Evolutionary conservation across 1,140 invertebrate genomes (phyloP).

Genomic region (Atta colombica): DNA sequence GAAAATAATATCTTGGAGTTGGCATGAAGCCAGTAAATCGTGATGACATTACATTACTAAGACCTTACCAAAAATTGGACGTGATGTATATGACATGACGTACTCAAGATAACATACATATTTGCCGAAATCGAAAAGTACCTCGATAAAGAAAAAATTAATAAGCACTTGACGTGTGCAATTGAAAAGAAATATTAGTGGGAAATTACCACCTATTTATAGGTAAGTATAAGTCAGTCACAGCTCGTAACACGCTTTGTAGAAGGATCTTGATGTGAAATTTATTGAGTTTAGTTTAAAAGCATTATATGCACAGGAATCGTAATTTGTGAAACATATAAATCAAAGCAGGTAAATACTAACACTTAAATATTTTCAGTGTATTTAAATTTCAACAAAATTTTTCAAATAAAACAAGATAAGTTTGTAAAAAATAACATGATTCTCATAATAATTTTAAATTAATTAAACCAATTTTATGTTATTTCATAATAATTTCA

Average conservation of each 20-base stretch:
- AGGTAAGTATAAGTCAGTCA: slow-evolving; percentile 85
- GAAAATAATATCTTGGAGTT: slow-evolving; percentile 72
- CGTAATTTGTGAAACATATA: slow-evolving; percentile 1
- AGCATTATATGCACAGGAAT: neutral
- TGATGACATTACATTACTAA: slow-evolving; percentile 68
- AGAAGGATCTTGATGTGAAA: neutral
- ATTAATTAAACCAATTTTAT: slow-evolving; percentile 5
- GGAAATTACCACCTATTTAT: slow-evolving; percentile 70
- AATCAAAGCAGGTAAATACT: neutral
- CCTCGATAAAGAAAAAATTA: slow-evolving; percentile 66
- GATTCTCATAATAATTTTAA: neutral
- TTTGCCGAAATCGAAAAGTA: slow-evolving; percentile 74
- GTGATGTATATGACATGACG: slow-evolving; percentile 69
- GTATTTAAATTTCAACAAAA: slow-evolving; percentile 12
- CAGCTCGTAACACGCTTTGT: slow-evolving; percentile 76
- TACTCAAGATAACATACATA: slow-evolving; percentile 67
- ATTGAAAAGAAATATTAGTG: slow-evolving; percentile 66
- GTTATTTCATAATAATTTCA: slow-evolving; percentile 28
- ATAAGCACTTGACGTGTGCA: slow-evolving; percentile 68
- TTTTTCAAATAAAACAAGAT: neutral
- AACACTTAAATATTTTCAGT: slow-evolving; percentile 1
- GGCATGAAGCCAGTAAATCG: slow-evolving; percentile 76
- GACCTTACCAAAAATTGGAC: slow-evolving; percentile 71
- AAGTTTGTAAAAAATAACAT: neutral
- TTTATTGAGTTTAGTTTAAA: slow-evolving; percentile 5